A percentile compares a stretch with the other conserved stretches of the same genome.
Conservation (phyloP, 2,797 vertebrate genomes). For the Podargus strigoides region DNA sequence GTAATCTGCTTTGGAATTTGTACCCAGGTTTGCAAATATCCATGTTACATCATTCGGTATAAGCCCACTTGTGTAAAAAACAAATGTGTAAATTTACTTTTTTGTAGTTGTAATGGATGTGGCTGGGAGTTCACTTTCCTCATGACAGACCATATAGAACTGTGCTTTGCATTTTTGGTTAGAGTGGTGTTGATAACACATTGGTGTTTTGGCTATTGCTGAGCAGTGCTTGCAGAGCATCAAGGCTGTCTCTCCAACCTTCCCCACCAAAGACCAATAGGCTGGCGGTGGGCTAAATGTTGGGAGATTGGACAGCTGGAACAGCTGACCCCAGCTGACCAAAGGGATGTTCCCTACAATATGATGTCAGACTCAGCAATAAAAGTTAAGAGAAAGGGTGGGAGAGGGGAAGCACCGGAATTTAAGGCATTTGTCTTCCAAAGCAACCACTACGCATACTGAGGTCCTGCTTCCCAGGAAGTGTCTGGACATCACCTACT, state of each 20-base stretch:
- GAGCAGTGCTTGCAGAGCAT: neutral
- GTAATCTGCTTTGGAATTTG: slow-evolving; percentile 35
- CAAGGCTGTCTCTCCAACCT: neutral
- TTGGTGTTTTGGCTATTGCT: neutral
- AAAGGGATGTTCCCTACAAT: neutral
- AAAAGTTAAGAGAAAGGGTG: neutral
- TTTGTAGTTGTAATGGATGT: neutral
- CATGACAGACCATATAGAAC: neutral
- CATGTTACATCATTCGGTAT: neutral
- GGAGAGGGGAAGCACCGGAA: accelerated
- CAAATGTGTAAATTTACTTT: neutral
- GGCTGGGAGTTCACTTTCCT: neutral
- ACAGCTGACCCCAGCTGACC: neutral
- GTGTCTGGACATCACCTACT: neutral
- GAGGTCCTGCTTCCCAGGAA: no score
- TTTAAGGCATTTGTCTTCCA: neutral
- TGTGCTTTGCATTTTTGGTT: neutral
- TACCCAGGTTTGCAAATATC: neutral
- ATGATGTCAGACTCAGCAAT: neutral
- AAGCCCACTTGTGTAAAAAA: slow-evolving; percentile 10
- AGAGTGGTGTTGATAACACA: neutral
- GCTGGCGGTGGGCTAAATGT: neutral
- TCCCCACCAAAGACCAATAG: neutral
- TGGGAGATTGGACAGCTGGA: neutral
- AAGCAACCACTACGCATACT: neutral